A percentile compares a stretch with the other conserved stretches of the same genome.
These are phyloP conservation scores for Drosophila helvetica DNA, from an alignment of 2,888 invertebrate species.

Conservation along the genomic window DNA sequence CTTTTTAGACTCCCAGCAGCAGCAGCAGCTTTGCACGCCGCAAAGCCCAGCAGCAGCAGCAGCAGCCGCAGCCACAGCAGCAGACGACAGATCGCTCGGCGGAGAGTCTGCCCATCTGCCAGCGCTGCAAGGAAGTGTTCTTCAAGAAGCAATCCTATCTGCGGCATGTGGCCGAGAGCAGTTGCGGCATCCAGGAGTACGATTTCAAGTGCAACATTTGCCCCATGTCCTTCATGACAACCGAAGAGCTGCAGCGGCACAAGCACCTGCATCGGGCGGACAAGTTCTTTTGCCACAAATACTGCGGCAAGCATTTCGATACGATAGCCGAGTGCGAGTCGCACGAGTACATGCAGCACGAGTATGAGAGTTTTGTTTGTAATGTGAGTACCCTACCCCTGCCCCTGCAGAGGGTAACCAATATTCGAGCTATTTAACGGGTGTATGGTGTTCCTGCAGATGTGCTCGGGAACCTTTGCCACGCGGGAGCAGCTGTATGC, in stretches of 20 bases:
- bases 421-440: conserved; percentile 5
- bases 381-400: conserved; percentile 76
- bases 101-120: conserved; percentile 79
- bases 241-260: conserved; percentile 75
- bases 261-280: conserved; percentile 75
- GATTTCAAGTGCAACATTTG: conserved; percentile 80
- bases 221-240: conserved; percentile 81
- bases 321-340: conserved; percentile 79
- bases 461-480: conserved; percentile 73
- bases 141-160: conserved; percentile 79
- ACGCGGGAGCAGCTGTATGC: conserved; percentile 73
- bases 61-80: conserved; percentile 51
- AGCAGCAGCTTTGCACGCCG: conserved; percentile 78
- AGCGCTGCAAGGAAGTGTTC: conserved; percentile 82
- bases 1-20: conserved; percentile 65
- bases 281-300: conserved; percentile 80
- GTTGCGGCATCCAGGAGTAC: conserved; percentile 79
- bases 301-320: conserved; percentile 80
- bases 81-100: conserved; percentile 73
- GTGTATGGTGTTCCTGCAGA: conserved; percentile 44
- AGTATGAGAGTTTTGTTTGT: conserved; percentile 78
- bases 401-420: not conserved
- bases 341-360: conserved; percentile 81
- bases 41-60: conserved; percentile 41
- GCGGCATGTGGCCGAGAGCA: conserved; percentile 79